phyloP scores from a whole-genome alignment of 2,888 invertebrate species.

The Eledona agricola region DNA sequence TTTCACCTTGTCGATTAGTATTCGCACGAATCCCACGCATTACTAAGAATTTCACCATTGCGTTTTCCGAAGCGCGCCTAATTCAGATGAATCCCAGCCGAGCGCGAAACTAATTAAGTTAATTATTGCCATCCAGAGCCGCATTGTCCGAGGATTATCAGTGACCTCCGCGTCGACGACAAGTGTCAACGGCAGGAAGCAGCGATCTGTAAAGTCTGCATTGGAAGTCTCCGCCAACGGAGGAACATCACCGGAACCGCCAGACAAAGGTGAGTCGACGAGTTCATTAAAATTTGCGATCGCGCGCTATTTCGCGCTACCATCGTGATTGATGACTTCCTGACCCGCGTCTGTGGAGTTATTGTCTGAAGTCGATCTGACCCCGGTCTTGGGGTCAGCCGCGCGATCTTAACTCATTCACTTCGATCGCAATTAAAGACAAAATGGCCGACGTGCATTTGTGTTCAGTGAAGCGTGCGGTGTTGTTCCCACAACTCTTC shows the following conservation, averaged over 20 bases:
- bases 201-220: slow-evolving; percentile 51
- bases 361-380: slow-evolving; percentile 42
- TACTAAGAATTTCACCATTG: too few species aligned
- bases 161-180: slow-evolving; percentile 49
- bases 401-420: slow-evolving; percentile 16
- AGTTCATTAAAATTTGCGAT: slow-evolving; percentile 16
- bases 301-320: slow-evolving; percentile 9
- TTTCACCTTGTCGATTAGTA: too few species aligned
- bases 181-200: slow-evolving; percentile 48
- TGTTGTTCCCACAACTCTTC: slow-evolving; percentile 30
- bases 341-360: slow-evolving; percentile 38
- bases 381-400: slow-evolving; percentile 37
- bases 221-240: slow-evolving; percentile 41
- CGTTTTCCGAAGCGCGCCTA: slow-evolving; percentile 7
- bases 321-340: slow-evolving; percentile 47
- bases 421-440: slow-evolving; percentile 25
- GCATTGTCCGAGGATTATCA: slow-evolving; percentile 55
- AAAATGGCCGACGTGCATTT: slow-evolving; percentile 27
- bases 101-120: slow-evolving; percentile 30
- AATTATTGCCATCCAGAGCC: slow-evolving; percentile 48
- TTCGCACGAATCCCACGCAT: too few species aligned
- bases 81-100: slow-evolving; percentile 7
- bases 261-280: slow-evolving; percentile 54
- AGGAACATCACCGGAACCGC: slow-evolving; percentile 53
- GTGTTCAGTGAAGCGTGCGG: slow-evolving; percentile 18